A percentile compares a stretch with the other conserved stretches of the same genome.
Evolutionary conservation across 2,888 invertebrate species (phyloP).

Genomic region (Stictocephala bisonia): DNA sequence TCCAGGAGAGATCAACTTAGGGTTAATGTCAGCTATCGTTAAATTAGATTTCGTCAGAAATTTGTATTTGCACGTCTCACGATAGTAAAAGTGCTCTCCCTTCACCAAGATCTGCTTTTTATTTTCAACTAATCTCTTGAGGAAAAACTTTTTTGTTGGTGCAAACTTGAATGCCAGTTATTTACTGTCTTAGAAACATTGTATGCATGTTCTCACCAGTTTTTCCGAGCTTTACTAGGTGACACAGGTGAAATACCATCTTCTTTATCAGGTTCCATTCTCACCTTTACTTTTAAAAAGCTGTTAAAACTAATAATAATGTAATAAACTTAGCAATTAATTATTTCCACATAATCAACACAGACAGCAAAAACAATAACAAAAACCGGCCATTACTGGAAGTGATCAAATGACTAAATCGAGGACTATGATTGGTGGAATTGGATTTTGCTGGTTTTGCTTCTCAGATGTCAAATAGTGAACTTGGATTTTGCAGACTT

Average conservation of each 20-base stretch:
- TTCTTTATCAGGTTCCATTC: slow-evolving; percentile 31
- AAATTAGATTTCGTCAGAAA: slow-evolving; percentile 3
- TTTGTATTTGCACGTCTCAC: neutral
- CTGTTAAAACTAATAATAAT: slow-evolving; percentile 4
- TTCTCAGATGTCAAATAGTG: slow-evolving; percentile 28
- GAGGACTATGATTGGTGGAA: slow-evolving; percentile 18
- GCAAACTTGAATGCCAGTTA: slow-evolving; percentile 40
- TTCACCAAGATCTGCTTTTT: slow-evolving; percentile 5
- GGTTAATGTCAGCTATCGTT: slow-evolving; percentile 1
- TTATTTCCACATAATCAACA: neutral
- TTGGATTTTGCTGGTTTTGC: slow-evolving; percentile 37
- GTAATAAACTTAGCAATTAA: slow-evolving; percentile 2
- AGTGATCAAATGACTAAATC: slow-evolving; percentile 7
- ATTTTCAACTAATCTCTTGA: slow-evolving; percentile 17
- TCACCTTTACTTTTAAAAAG: slow-evolving; percentile 3
- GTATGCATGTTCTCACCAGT: slow-evolving; percentile 49
- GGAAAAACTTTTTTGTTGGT: slow-evolving; percentile 44
- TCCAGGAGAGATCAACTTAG: slow-evolving; percentile 3
- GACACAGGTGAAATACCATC: slow-evolving; percentile 21
- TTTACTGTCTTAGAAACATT: slow-evolving; percentile 20
- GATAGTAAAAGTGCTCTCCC: slow-evolving; percentile 12
- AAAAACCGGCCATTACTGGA: no score
- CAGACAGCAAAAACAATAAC: neutral
- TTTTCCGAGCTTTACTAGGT: slow-evolving; percentile 37
- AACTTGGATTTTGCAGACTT: slow-evolving; percentile 37